Evolutionary conservation across 2,113 vertebrate species (phyloP), one percentile per base, ranked within the genome.

Genomic region (Tylochromis polylepis): DNA sequence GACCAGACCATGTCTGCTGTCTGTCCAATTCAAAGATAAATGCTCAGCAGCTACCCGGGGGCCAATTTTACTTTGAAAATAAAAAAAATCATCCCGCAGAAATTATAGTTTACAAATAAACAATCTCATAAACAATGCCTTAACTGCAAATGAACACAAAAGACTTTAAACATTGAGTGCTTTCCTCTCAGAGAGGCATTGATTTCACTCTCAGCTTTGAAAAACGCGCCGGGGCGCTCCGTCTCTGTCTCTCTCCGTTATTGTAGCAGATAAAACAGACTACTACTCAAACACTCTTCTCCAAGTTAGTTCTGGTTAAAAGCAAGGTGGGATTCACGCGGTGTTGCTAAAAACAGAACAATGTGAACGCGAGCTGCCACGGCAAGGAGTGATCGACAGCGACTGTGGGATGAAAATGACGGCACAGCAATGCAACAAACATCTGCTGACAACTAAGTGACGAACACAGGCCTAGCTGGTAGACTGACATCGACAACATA

Each of bases 341-440:
- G 70, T 1, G 82, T 53, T 85, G 38, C 89, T 87, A 92, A 94
- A 92, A 90, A 87, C 70, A 59, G 90, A 93, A 90, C 85, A 85
- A 87, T 92, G 84, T 84, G 87, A 90, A 49, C 36, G 29, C 81
- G 59, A 78, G 81, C 91, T 79, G 90, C 82, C 82, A 41, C 36
- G 2, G 84, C 65, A 27, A 86, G 84, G 75, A 60, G 83, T 86
- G 89, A 92, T 60, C 91, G 93, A 93, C 92, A 80, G 89, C 6
- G n/a, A 46, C 90, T 84, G 88, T 91, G 92, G 91, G 93, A 91
- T 90, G 93, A 67, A 87, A 88, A 93, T 87, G 90, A 92, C 87
- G 86, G 82, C 87, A 91, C 31, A 83, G 85, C 88, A 82, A 60
- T 27, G 84, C 87, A 83, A 83, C 88, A 84, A 88, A 90, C 90